phyloP scores from a whole-genome alignment of 2,797 vertebrate genomes.

The Gouania willdenowi region DNA sequence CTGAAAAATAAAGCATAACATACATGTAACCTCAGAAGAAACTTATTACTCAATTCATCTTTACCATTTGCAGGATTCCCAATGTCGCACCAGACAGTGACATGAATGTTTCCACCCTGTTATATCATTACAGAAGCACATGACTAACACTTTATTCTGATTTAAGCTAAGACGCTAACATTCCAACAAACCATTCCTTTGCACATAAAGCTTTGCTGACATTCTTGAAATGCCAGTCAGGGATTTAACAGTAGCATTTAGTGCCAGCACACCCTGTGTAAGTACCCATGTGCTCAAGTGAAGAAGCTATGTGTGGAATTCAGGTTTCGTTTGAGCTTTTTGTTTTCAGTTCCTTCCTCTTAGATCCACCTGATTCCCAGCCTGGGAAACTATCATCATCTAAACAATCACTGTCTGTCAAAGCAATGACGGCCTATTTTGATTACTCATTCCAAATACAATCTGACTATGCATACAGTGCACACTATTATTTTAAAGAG shows the following conservation, averaged over 20 bases:
- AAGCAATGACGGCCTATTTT: constrained; percentile 18
- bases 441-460: constrained; percentile 15
- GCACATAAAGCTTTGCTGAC: constrained; percentile 18
- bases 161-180: constrained; percentile 6
- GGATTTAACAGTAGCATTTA: constrained; percentile 41
- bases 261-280: constrained; percentile 28
- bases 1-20: no score
- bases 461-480: neutral
- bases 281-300: constrained; percentile 49
- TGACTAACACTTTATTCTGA: constrained; percentile 1
- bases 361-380: constrained; percentile 42
- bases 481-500: neutral
- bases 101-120: neutral
- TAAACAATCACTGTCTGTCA: constrained; percentile 18
- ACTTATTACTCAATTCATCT: no score
- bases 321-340: constrained; percentile 37
- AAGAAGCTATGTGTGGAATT: constrained; percentile 61
- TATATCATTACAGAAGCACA: neutral
- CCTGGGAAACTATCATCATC: constrained; percentile 14
- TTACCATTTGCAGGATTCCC: no score
- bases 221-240: constrained; percentile 8
- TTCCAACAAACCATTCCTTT: neutral
- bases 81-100: neutral
- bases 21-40: no score
- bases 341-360: constrained; percentile 29